Conservation (phyloP, 2,888 invertebrate species). For the Andrena minutula region DNA sequence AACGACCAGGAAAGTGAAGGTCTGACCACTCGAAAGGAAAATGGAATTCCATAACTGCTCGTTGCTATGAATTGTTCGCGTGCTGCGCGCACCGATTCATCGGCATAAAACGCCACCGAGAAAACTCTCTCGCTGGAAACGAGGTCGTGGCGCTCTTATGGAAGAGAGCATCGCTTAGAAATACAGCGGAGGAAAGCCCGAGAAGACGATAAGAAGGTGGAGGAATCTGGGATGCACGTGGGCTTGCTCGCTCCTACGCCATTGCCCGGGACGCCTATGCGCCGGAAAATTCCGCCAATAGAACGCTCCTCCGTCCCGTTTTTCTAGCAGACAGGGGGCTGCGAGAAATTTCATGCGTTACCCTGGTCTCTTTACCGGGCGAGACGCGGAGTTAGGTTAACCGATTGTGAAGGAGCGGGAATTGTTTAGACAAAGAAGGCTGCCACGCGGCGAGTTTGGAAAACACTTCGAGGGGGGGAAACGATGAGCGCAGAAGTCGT, state of each 20-base stretch:
- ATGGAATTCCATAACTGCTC: conserved; percentile 59
- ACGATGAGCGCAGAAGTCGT: background rate
- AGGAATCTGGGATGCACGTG: conserved; percentile 49
- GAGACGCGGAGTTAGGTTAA: background rate
- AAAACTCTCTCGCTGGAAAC: conserved; percentile 42
- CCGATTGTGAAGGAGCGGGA: background rate
- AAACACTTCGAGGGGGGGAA: background rate
- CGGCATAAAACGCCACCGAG: conserved; percentile 30
- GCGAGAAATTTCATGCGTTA: background rate
- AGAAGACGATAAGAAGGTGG: conserved; percentile 4
- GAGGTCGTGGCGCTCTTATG: conserved; percentile 38
- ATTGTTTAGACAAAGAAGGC: background rate
- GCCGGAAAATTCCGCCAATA: conserved; percentile 36
- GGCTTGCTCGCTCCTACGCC: conserved; percentile 40
- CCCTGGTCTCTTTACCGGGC: background rate
- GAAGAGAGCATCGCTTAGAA: conserved; percentile 12
- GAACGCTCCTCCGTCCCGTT: conserved; percentile 15
- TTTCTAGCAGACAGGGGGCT: background rate
- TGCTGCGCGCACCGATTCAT: conserved; percentile 23
- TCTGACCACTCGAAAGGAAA: conserved; percentile 55
- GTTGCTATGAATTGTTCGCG: conserved; percentile 45
- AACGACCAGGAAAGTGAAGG: conserved; percentile 60
- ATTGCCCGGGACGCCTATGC: conserved; percentile 32
- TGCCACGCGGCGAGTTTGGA: background rate
- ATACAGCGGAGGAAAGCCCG: background rate